Evolutionary conservation across 2,113 vertebrate genomes (phyloP).

Genomic region (Misgurnus anguillicaudatus): DNA sequence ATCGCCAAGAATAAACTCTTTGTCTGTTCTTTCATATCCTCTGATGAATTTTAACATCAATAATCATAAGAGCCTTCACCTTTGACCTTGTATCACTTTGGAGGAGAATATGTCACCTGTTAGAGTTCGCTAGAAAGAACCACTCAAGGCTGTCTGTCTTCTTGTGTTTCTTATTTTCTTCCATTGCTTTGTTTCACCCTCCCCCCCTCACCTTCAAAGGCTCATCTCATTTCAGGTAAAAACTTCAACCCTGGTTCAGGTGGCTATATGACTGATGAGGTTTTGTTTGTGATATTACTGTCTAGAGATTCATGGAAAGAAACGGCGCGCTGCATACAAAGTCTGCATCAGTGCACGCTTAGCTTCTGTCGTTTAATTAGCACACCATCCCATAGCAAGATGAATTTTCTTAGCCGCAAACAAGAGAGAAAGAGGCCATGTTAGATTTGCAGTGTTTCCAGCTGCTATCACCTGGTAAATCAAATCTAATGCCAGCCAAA

Average conservation of each 20-base stretch:
- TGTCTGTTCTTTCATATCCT: slow-evolving; percentile 33
- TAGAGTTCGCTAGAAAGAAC: slow-evolving; percentile 13
- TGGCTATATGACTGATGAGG: slow-evolving; percentile 64
- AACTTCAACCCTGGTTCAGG: slow-evolving; percentile 56
- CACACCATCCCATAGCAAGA: slow-evolving; percentile 8
- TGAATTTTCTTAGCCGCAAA: not conserved
- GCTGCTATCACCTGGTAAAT: slow-evolving; percentile 50
- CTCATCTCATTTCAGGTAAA: slow-evolving; percentile 59
- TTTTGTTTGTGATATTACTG: slow-evolving; percentile 59
- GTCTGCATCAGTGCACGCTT: slow-evolving; percentile 11
- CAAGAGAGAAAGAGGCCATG: slow-evolving; percentile 32
- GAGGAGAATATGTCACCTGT: not conserved
- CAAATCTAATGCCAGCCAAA: slow-evolving; percentile 46
- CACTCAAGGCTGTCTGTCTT: not conserved
- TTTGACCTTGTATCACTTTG: not conserved
- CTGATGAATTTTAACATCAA: slow-evolving; percentile 10
- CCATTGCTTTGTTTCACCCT: not conserved
- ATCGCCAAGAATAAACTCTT: slow-evolving; percentile 57
- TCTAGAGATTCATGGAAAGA: slow-evolving; percentile 67
- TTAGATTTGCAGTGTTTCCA: slow-evolving; percentile 39
- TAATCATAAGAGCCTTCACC: slow-evolving; percentile 24
- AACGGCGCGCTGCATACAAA: slow-evolving; percentile 59
- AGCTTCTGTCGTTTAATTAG: slow-evolving; percentile 51
- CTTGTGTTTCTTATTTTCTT: slow-evolving; percentile 44
- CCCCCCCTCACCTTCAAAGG: slow-evolving; percentile 54